Base-by-base conservation (phyloP, 2,888 invertebrate species). In the Drosophila melanosoma region DNA sequence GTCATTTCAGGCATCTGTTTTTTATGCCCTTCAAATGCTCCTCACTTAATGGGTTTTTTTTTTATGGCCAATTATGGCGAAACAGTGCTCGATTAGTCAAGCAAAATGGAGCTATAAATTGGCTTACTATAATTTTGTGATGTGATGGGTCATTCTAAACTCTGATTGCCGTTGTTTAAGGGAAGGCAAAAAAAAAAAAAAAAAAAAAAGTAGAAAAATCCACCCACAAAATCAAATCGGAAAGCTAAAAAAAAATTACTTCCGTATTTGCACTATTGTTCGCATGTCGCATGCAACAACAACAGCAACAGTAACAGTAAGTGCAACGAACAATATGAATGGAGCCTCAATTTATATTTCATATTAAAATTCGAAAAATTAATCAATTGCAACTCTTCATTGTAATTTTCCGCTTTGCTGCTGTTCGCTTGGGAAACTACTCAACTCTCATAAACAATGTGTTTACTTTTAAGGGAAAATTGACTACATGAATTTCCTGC, bases 201-300 rank as follows among this genome's bases (percentile, higher is more conserved):
- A 48, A 33, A 33, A 36, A 10, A 48, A 33, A 33, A 36, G 6
- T 26, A 10, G 17, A 23, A 35, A 52, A 49, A 35, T 42, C 62
- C 49, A 76, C 49, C 58, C 59, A 65, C 64, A 79, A 65, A 69
- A 62, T 59, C 26, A 42, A 52, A 58, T 42, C 51, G 40, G 42
- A 77, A 70, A 64, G 58, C 68, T 15, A 36, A 53, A 11, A 57
- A 76, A 60, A 76, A 57, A 38, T 15, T n/a, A 65, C 72, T 78
- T 80, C 78, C 81, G 78, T 45, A 68, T 52, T 80, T 58, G 20
- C 11, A 61, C 54, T 29, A 81, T 76, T 76, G 81, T 68, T 76
- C 23, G 81, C 79, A 81, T 79, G 79, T 79, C 74, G 69, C 79
- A 79, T 79, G 79, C 77, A 77, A 73, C 35, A 51, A 40, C 6